Evolutionary conservation across 2,888 invertebrate species (phyloP).

Genomic region (Linnaemya tessellans): DNA sequence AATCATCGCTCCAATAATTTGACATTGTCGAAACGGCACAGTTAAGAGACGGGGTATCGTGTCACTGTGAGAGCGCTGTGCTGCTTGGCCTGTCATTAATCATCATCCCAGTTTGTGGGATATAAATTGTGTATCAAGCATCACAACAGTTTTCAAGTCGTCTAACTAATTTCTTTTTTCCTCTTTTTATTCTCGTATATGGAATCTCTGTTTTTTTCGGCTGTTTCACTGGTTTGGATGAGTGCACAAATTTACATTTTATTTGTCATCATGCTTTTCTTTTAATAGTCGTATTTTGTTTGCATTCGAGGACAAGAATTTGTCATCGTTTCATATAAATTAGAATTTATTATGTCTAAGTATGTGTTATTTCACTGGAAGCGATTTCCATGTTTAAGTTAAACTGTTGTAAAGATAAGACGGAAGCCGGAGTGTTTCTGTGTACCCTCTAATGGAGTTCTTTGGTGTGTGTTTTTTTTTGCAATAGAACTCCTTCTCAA

Average conservation of each 20-base stretch:
- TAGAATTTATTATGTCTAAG: slow-evolving; percentile 56
- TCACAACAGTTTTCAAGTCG: slow-evolving; percentile 46
- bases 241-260: slow-evolving; percentile 67
- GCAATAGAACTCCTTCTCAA: not conserved
- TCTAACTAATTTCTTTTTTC: slow-evolving; percentile 22
- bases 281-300: slow-evolving; percentile 2
- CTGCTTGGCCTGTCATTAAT: slow-evolving; percentile 61
- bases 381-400: not conserved
- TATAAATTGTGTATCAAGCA: slow-evolving; percentile 39
- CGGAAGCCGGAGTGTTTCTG: not conserved
- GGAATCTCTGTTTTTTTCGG: slow-evolving; percentile 6
- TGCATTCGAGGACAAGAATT: slow-evolving; percentile 42
- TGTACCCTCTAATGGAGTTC: not conserved
- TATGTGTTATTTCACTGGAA: slow-evolving; percentile 14
- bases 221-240: slow-evolving; percentile 29
- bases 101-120: slow-evolving; percentile 56
- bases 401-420: not conserved
- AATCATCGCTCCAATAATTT: not conserved
- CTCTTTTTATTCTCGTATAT: no score
- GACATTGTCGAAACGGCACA: slow-evolving; percentile 13
- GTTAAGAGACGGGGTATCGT: not conserved
- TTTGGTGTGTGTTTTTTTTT: not conserved
- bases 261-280: slow-evolving; percentile 59
- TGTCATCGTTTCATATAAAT: slow-evolving; percentile 65
- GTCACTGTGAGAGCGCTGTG: not conserved